These are phyloP conservation scores for Ichneumoninae sp. DNA, from an alignment of 2,888 invertebrate species.

Conservation along the genomic window DNA sequence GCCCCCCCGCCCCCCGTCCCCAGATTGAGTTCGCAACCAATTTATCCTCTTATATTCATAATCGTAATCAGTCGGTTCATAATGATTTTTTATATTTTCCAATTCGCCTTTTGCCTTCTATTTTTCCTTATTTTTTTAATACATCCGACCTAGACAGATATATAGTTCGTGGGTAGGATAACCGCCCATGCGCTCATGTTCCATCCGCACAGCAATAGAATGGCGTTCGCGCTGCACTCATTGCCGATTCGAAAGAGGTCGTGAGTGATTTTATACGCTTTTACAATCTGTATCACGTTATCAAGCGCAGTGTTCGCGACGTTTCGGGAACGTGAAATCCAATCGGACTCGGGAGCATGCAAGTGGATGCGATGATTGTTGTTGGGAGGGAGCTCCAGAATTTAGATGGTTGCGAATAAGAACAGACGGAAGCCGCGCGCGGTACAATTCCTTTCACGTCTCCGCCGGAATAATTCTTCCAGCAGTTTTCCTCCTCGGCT, in stretches of 20 bases:
- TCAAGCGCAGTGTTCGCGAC: neutral
- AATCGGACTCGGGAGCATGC: neutral
- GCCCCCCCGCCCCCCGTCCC: too few species aligned
- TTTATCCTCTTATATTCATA: too few species aligned
- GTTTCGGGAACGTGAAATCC: neutral
- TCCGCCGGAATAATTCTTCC: constrained; percentile 49
- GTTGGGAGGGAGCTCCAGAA: neutral
- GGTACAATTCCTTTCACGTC: constrained; percentile 55
- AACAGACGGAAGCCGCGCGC: constrained; percentile 22
- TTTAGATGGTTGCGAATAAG: constrained; percentile 8
- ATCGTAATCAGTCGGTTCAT: too few species aligned
- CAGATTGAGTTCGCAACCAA: too few species aligned
- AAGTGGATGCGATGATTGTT: constrained; percentile 8
- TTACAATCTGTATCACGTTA: neutral
- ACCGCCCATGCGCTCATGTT: neutral
- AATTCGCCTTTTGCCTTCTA: too few species aligned
- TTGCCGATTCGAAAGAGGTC: neutral
- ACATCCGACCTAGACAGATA: too few species aligned
- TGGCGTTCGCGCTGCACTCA: neutral
- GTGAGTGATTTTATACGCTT: constrained; percentile 22
- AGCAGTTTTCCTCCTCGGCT: constrained; percentile 45
- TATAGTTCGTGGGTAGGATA: too few species aligned
- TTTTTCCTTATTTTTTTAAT: too few species aligned
- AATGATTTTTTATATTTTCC: too few species aligned
- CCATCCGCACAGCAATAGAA: neutral